Conservation (phyloP, 2,888 invertebrate genomes). For the Uropetala carovei region DNA sequence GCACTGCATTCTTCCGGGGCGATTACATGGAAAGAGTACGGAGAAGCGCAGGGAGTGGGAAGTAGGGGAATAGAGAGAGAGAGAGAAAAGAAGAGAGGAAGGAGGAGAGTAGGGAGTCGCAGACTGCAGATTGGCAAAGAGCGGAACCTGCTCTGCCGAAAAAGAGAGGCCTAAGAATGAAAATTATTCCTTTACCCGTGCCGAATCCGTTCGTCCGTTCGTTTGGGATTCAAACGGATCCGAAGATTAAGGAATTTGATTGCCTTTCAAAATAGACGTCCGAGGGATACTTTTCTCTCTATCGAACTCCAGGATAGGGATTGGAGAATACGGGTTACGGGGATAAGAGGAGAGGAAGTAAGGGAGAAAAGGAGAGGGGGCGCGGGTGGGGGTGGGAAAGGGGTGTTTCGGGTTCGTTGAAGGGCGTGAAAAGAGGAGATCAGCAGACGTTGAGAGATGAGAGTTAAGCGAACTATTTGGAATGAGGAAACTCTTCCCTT, state of each 20-base stretch:
- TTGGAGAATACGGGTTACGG: background rate
- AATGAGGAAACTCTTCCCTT: background rate
- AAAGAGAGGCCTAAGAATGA: background rate
- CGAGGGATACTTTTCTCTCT: constrained; percentile 19
- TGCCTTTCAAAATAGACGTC: constrained; percentile 24
- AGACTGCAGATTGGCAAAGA: background rate
- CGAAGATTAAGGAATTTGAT: constrained; percentile 33
- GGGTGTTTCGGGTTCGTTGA: background rate
- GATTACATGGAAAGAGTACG: background rate
- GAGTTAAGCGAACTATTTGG: constrained; percentile 28
- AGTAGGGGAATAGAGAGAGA: background rate
- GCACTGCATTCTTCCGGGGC: background rate
- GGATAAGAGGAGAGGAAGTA: background rate
- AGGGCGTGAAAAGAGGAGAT: constrained; percentile 10
- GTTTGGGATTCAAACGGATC: constrained; percentile 15
- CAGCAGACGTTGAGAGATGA: constrained; percentile 29
- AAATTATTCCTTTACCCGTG: background rate
- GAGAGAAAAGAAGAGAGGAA: background rate
- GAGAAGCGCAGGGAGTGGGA: background rate
- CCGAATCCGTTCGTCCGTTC: constrained; percentile 10
- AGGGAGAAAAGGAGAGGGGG: background rate
- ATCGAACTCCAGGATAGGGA: background rate
- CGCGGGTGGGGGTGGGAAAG: too few species aligned
- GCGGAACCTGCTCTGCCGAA: background rate
- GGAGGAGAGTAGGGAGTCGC: background rate